These are phyloP conservation scores for Helogale parvula DNA, from an alignment of 2,113 vertebrate species.

Conservation along the genomic window DNA sequence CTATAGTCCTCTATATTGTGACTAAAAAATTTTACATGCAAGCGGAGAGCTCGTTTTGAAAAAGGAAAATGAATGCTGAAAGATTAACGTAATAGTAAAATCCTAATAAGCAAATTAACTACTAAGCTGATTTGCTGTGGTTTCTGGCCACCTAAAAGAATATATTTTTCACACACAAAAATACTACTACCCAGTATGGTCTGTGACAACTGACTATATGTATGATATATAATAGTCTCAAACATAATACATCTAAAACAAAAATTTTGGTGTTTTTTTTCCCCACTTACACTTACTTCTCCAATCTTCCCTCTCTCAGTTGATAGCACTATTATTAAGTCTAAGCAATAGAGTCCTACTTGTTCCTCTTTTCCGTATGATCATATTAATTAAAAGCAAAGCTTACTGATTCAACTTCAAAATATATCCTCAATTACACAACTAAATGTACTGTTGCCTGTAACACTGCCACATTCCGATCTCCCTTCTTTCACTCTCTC, in stretches of 20 bases:
- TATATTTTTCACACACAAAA: slow-evolving; percentile 27
- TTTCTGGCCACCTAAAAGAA: background rate
- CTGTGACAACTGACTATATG: slow-evolving; percentile 18
- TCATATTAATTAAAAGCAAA: slow-evolving; percentile 1
- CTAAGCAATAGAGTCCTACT: background rate
- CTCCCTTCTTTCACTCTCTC: slow-evolving; percentile 22
- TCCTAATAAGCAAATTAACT: slow-evolving; percentile 37
- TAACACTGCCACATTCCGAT: slow-evolving; percentile 4
- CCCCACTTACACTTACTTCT: background rate
- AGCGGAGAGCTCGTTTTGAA: background rate
- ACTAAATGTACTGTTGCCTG: background rate
- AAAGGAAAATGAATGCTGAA: background rate
- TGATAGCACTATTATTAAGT: background rate
- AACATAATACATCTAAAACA: background rate
- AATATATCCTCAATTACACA: slow-evolving; percentile 22
- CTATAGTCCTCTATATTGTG: slow-evolving; percentile 1
- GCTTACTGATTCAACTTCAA: slow-evolving; percentile 29
- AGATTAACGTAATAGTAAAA: slow-evolving; percentile 42
- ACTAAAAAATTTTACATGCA: slow-evolving; percentile 37
- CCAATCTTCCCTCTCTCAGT: background rate
- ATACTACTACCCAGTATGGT: background rate
- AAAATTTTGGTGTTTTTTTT: background rate
- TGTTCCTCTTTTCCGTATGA: background rate
- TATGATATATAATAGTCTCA: background rate
- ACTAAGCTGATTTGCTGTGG: slow-evolving; percentile 3